Evolutionary conservation across 2,797 vertebrate genomes (phyloP).

Genomic region (Podarcis siculus): DNA sequence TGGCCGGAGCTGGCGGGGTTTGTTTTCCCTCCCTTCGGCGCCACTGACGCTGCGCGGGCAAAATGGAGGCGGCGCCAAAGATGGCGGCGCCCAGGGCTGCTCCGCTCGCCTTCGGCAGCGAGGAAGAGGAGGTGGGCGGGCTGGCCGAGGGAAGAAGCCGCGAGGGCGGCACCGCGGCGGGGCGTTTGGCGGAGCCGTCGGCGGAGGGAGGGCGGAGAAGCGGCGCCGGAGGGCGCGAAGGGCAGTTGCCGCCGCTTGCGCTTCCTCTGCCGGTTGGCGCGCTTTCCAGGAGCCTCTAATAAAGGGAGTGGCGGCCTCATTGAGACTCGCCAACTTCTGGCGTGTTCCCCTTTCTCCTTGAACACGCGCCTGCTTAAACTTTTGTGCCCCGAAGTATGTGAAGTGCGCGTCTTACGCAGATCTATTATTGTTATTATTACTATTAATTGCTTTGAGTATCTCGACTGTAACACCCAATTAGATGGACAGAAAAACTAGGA

Average conservation of each 20-base stretch:
- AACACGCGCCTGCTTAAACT: too few relatives aligned
- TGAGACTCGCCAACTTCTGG: too few relatives aligned
- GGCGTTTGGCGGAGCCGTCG: neutral
- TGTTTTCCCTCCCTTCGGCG: too few relatives aligned
- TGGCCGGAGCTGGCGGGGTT: too few relatives aligned
- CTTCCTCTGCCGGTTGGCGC: neutral
- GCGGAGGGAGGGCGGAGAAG: neutral
- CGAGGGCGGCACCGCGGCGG: neutral
- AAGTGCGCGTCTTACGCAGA: too few relatives aligned
- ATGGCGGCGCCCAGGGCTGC: slow-evolving; percentile 46
- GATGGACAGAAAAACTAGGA: too few relatives aligned
- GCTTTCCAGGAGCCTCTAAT: neutral
- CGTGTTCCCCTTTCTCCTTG: too few relatives aligned
- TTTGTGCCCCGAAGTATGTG: too few relatives aligned
- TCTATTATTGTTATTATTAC: too few relatives aligned
- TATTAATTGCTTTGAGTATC: too few relatives aligned
- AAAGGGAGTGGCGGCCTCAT: too few relatives aligned
- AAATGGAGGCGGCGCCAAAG: slow-evolving; percentile 38
- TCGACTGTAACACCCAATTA: too few relatives aligned
- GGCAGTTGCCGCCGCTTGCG: neutral
- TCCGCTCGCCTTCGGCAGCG: neutral
- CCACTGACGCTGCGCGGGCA: neutral
- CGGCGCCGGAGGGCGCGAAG: neutral
- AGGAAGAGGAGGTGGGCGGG: neutral
- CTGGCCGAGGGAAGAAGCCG: neutral